Evolutionary conservation across 2,888 invertebrate species (phyloP), one percentile per base, ranked within the genome.

Genomic region (Drosophila nr. perissopoda): DNA sequence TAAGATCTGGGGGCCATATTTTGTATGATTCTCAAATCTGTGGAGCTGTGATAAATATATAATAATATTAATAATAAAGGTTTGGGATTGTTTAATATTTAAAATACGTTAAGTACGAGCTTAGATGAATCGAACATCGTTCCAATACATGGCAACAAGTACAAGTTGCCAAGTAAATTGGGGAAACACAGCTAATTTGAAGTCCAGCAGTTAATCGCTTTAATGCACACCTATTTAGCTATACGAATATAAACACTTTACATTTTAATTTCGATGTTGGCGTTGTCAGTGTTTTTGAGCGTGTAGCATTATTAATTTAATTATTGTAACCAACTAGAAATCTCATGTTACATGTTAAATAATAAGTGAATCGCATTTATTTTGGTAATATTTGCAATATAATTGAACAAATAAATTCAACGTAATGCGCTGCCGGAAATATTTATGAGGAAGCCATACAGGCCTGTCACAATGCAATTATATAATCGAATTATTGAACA

Each of bases 401-500:
- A 78, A 78, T 79, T 81, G 62, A 78, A 79, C 78, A 54, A 67
- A 79, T 74, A 59, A 74, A 74, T 74, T 78, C 21, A 61, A 59
- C 21, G 36, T 46, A 62, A 42, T 64, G 52, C n/a, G 13, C 49
- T 36, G 27, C 33, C 36, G 46, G 52, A 59, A 46, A 70, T 59
- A 69, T 70, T 60, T 70, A 52, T 51, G 51, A 21, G 51, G 18
- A 21, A 38, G 18, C 58, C 21, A 7, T 7, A 57, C 33, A 16
- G 16, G 42, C 58, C 49, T 36, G 46, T 58, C 60, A 42, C 36
- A 52, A 27, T 34, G 52, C 25, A 56, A 36, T 68, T 57, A 61
- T 53, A 33, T 10, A 46, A 63, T 56, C 29, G 38, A 46, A 34
- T 42, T 38, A n/a, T 40, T 60, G 25, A 48, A 40, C 36, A 61